Base-by-base conservation (phyloP, 1,140 invertebrate species). In the Coboldia fuscipes region DNA sequence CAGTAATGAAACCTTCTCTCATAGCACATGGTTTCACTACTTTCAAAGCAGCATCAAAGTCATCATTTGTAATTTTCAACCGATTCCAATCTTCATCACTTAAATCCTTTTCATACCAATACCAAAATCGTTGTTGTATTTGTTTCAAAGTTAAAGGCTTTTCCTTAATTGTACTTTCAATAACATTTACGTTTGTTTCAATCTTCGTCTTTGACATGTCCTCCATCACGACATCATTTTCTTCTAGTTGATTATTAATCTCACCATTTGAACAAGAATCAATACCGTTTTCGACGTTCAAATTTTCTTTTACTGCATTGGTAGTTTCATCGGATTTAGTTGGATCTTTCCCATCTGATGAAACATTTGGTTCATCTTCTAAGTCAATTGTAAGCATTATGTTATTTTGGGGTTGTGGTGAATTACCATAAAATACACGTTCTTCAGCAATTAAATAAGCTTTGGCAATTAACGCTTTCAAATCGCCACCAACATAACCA, bases 401-500 rank as follows among this genome's bases (percentile, higher is more conserved):
- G 23, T n/a, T n/a, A 24, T 34, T 30, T 16, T 24, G 9, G 29
- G 29, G 6, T 32, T 28, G 3, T 26, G 24, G 20, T 18, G 35
- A 35, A 27, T 47, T 50, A 64, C 59, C 67, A 63, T 31, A 19
- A 17, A 33, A 35, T 15, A 20, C 4, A 4, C 46, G 39, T 42
- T 86, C 78, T 0, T 93, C 73, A 17, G 89, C 86, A 41, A 70
- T 66, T 50, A 85, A 76, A 5, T 81, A 80, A 19, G 90, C 83
- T 59, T 92, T 82, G 40, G 77, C 68, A 2, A 80, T 72, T 21
- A 97, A 58, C 1, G 85, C 77, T 45, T 76, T 68, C 17, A 98
- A 62, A 68, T 98, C 94, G 9, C 86, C 89, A 15, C 89, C 93
- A 22, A 97, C 90, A 66, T 79, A 97, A n/a, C 93, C 93, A 7